Conservation (phyloP, 2,888 invertebrate species). For the Ophion ellenae region DNA sequence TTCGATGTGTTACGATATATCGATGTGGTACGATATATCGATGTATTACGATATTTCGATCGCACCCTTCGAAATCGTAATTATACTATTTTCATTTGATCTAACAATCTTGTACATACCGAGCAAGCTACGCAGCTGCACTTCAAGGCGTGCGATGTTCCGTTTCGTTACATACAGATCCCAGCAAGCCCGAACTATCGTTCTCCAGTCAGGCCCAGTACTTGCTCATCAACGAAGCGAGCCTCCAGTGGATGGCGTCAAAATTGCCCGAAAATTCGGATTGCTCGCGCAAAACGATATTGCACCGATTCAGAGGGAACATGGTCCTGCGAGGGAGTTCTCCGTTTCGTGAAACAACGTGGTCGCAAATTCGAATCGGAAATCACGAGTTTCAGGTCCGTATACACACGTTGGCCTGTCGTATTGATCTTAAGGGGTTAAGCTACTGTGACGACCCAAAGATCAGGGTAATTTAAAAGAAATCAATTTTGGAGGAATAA, state of each 20-base stretch:
- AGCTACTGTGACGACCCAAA: not conserved
- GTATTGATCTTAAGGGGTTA: not conserved
- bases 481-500: too few species aligned
- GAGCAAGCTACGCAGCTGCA: not conserved
- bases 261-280: conserved; percentile 85
- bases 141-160: not conserved
- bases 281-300: conserved; percentile 86
- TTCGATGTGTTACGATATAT: too few species aligned
- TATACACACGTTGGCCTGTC: conserved; percentile 23
- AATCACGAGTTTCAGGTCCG: conserved; percentile 87
- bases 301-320: conserved; percentile 95
- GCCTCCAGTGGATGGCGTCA: conserved; percentile 89
- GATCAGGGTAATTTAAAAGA: too few species aligned
- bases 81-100: not conserved
- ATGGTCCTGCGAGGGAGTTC: conserved; percentile 90
- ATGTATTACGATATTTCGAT: too few species aligned
- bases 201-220: conserved; percentile 94
- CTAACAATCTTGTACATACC: not conserved
- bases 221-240: conserved; percentile 91
- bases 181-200: conserved; percentile 84
- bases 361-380: conserved; percentile 88
- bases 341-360: conserved; percentile 92
- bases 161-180: conserved; percentile 65
- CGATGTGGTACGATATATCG: too few species aligned
- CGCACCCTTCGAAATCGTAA: too few species aligned